Evolutionary conservation across 2,888 invertebrate species (phyloP).

Genomic region (Cosmia pyralina): DNA sequence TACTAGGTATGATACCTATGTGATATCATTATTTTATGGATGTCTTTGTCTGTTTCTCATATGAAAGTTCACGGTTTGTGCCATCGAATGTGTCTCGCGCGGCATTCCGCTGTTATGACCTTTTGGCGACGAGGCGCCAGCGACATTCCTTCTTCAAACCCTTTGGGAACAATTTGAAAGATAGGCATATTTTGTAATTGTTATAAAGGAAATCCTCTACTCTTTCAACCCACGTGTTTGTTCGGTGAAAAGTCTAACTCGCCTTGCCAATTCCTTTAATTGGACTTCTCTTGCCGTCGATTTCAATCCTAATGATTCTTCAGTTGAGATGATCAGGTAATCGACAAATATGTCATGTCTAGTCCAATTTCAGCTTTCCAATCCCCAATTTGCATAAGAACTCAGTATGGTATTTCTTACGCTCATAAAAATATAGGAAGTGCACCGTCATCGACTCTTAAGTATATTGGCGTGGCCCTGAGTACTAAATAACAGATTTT

Average conservation of each 20-base stretch:
- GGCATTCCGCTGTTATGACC: slow-evolving; percentile 68
- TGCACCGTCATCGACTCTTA: slow-evolving; percentile 47
- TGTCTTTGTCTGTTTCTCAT: background rate
- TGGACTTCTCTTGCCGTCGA: background rate
- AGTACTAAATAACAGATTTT: slow-evolving; percentile 55
- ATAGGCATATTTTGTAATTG: background rate
- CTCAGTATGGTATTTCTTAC: slow-evolving; percentile 7
- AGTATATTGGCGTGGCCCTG: slow-evolving; percentile 54
- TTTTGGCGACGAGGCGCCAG: slow-evolving; percentile 66
- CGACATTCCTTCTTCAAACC: slow-evolving; percentile 63
- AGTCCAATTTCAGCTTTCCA: slow-evolving; percentile 7
- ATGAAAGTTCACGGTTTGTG: slow-evolving; percentile 68
- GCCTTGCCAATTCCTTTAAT: background rate
- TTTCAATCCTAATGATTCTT: background rate
- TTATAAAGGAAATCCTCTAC: background rate
- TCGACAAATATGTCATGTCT: background rate
- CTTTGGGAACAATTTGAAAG: slow-evolving; percentile 14
- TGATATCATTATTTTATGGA: slow-evolving; percentile 18
- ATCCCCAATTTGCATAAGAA: slow-evolving; percentile 15
- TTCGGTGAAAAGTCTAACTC: background rate
- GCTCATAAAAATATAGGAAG: slow-evolving; percentile 51
- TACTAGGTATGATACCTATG: too few relatives aligned
- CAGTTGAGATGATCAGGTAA: background rate
- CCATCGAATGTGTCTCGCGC: slow-evolving; percentile 69
- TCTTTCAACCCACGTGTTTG: background rate